Conservation (phyloP, 1,140 invertebrate genomes). For the Bombus affinis region DNA sequence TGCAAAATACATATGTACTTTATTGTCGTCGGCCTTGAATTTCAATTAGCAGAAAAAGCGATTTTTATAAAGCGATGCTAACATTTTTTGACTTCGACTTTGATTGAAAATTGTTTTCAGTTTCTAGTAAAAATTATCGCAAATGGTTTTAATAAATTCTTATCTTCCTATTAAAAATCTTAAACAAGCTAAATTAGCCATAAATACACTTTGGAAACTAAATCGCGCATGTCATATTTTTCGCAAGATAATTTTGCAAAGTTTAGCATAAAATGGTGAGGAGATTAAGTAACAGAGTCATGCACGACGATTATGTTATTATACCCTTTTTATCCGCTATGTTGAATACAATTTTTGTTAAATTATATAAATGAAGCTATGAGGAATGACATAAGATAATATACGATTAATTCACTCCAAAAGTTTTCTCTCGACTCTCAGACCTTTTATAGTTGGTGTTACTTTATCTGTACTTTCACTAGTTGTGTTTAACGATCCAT, state of each 20-base stretch:
- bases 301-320: not conserved
- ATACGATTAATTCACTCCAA: not conserved
- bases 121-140: too few species aligned
- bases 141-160: not conserved
- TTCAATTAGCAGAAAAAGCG: too few species aligned
- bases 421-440: not conserved
- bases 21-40: not conserved
- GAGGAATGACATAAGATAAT: not conserved
- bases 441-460: not conserved
- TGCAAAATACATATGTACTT: not conserved
- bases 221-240: too few species aligned
- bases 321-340: not conserved
- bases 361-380: not conserved
- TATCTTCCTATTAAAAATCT: not conserved
- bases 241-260: not conserved
- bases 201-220: not conserved
- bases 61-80: too few species aligned
- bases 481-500: not conserved
- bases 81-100: too few species aligned
- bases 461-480: constrained; percentile 33
- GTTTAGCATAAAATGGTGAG: not conserved
- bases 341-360: not conserved
- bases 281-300: not conserved
- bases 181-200: not conserved
- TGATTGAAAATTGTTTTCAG: too few species aligned